Evolutionary conservation across 2,888 invertebrate species (phyloP).

Genomic region (Mimumesa dahlbomi): DNA sequence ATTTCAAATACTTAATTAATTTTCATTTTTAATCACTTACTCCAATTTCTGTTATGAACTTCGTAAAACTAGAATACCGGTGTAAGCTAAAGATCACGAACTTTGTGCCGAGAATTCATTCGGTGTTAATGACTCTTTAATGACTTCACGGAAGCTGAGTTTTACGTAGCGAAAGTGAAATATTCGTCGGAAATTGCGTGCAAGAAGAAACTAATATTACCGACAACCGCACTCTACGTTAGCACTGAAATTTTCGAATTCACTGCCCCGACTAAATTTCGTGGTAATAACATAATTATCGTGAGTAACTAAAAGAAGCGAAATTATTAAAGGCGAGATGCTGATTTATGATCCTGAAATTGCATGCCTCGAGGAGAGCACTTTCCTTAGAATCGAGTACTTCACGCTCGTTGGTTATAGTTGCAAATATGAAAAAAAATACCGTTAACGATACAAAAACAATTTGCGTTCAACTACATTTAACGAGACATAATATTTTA

Average conservation of each 20-base stretch:
- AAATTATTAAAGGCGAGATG: constrained; percentile 11
- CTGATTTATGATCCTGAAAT: constrained; percentile 53
- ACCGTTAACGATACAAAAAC: too few relatives aligned
- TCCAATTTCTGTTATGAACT: too few relatives aligned
- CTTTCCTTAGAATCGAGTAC: constrained; percentile 32
- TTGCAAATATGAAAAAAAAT: constrained; percentile 8
- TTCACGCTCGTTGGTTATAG: constrained; percentile 32
- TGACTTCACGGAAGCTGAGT: constrained; percentile 10
- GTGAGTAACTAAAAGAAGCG: constrained; percentile 38
- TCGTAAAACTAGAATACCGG: too few relatives aligned
- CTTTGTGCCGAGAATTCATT: too few relatives aligned
- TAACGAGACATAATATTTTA: too few relatives aligned
- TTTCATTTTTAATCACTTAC: too few relatives aligned
- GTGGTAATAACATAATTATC: constrained; percentile 38
- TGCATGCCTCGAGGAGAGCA: constrained; percentile 23
- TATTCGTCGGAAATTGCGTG: constrained; percentile 10
- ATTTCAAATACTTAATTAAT: too few relatives aligned
- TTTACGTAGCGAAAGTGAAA: constrained; percentile 24
- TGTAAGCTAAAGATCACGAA: too few relatives aligned
- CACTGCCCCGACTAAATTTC: constrained; percentile 3
- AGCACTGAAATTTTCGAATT: constrained; percentile 10
- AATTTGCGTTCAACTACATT: too few relatives aligned
- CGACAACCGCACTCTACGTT: not conserved
- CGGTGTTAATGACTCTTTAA: constrained; percentile 26
- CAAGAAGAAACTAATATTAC: not conserved